Evolutionary conservation across 2,888 invertebrate species (phyloP).

Genomic region (Cheilosia vernalis): DNA sequence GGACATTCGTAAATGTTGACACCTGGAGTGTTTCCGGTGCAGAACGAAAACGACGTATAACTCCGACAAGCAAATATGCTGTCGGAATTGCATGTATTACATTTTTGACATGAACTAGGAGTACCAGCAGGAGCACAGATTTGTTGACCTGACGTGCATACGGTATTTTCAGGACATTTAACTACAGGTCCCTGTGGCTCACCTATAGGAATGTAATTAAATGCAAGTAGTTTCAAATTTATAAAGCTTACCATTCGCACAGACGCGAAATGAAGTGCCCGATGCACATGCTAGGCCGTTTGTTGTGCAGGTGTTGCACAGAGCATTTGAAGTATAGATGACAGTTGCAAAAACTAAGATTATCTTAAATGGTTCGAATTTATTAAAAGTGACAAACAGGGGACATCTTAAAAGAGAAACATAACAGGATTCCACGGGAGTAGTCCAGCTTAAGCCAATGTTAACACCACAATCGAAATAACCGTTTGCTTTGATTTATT

Average conservation of each 20-base stretch:
- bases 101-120: not conserved
- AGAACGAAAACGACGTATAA: too few species aligned
- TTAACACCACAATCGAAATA: too few species aligned
- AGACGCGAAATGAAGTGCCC: conserved; percentile 14
- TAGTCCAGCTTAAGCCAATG: too few species aligned
- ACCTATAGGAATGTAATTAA: not conserved
- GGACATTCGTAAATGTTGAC: too few species aligned
- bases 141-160: conserved; percentile 18
- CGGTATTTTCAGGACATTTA: conserved; percentile 3
- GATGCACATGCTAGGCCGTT: conserved; percentile 32
- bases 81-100: too few species aligned
- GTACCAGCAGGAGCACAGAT: conserved; percentile 8
- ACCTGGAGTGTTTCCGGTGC: too few species aligned
- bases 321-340: conserved; percentile 3
- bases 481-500: too few species aligned
- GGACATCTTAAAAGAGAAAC: not conserved
- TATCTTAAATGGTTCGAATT: not conserved
- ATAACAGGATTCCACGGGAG: too few species aligned
- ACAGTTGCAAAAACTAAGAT: conserved; percentile 16
- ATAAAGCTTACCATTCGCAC: conserved; percentile 24
- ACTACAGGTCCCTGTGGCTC: not conserved
- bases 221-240: not conserved
- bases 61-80: too few species aligned
- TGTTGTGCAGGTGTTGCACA: conserved; percentile 43
- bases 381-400: too few species aligned